phyloP scores from a whole-genome alignment of 2,113 vertebrate genomes.

The Callipepla squamata region DNA sequence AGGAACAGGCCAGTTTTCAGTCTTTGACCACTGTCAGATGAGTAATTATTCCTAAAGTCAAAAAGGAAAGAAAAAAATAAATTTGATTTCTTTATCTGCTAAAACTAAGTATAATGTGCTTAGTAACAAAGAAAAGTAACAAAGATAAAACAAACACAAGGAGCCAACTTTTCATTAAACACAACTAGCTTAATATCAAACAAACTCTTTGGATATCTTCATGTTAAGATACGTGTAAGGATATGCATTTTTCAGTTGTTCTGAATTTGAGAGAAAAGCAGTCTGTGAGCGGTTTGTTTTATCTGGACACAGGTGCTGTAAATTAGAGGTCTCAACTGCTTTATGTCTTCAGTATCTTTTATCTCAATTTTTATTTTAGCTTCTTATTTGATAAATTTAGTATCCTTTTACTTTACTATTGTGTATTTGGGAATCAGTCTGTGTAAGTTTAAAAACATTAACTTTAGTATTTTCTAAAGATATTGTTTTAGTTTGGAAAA shows the following conservation, averaged over 20 bases:
- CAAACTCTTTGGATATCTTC: background rate
- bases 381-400: background rate
- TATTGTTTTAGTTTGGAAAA: background rate
- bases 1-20: background rate
- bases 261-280: background rate
- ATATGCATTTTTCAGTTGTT: background rate
- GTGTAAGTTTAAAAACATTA: background rate
- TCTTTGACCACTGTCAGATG: background rate
- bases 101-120: background rate
- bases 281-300: background rate
- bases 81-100: background rate
- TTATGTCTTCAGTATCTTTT: background rate
- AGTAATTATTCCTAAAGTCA: background rate
- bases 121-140: background rate
- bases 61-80: background rate
- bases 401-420: background rate
- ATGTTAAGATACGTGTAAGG: background rate
- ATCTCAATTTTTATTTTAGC: fast-evolving
- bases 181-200: background rate
- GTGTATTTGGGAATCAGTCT: background rate
- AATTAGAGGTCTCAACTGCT: background rate
- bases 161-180: background rate
- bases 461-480: background rate
- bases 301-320: background rate
- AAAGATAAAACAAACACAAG: background rate